These are phyloP conservation scores for Philereme vetulata DNA, from an alignment of 2,888 invertebrate genomes.

Conservation along the genomic window DNA sequence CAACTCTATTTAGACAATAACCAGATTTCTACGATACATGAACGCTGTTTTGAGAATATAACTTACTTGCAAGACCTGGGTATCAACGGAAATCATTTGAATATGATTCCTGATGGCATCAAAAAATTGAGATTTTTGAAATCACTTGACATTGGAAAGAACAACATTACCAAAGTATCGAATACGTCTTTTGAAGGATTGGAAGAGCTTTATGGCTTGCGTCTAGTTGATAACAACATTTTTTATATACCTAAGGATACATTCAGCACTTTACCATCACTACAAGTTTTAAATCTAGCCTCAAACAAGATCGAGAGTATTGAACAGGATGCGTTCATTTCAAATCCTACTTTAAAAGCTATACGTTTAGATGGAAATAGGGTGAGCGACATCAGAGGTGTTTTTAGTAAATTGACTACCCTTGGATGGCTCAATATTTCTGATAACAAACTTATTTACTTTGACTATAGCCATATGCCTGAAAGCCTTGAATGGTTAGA, in stretches of 20 bases:
- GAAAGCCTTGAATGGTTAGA: slow-evolving; percentile 90
- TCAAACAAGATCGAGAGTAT: slow-evolving; percentile 90
- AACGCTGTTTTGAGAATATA: slow-evolving; percentile 89
- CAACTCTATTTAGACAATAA: slow-evolving; percentile 90
- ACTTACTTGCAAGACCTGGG: slow-evolving; percentile 90
- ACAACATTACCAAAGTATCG: slow-evolving; percentile 88
- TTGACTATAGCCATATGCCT: slow-evolving; percentile 92
- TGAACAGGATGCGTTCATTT: slow-evolving; percentile 90
- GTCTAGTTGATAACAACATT: slow-evolving; percentile 91
- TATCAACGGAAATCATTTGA: slow-evolving; percentile 88
- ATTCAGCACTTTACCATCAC: slow-evolving; percentile 87
- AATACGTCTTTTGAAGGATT: slow-evolving; percentile 90
- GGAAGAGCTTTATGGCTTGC: slow-evolving; percentile 88
- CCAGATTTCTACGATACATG: slow-evolving; percentile 86
- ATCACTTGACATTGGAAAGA: slow-evolving; percentile 92
- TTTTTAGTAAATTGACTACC: slow-evolving; percentile 88
- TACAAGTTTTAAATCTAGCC: slow-evolving; percentile 91
- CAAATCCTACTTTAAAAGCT: slow-evolving; percentile 88
- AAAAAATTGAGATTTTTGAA: slow-evolving; percentile 87
- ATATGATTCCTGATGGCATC: slow-evolving; percentile 86
- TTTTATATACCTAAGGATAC: slow-evolving; percentile 89
- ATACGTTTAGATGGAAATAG: slow-evolving; percentile 91
- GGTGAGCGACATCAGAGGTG: slow-evolving; percentile 89
- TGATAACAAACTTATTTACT: slow-evolving; percentile 89
- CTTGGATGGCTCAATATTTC: slow-evolving; percentile 92